phyloP scores from a whole-genome alignment of 2,113 vertebrate species.

The Mesoclemmys tuberculata region DNA sequence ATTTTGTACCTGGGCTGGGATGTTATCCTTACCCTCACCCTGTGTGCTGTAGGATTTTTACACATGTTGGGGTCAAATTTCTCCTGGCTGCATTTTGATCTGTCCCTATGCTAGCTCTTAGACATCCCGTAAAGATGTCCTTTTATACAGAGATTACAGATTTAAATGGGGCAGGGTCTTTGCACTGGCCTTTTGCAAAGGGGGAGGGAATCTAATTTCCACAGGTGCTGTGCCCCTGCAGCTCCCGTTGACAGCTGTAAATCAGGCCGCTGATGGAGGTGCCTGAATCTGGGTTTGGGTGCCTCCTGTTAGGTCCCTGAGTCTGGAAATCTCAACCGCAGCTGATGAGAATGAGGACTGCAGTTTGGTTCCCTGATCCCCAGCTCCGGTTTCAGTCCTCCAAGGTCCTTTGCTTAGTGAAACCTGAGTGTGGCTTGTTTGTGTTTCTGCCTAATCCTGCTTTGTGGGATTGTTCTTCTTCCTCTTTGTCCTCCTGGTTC shows the following conservation, averaged over 20 bases:
- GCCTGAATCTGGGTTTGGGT: too few species aligned
- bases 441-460: background rate
- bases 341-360: background rate
- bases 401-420: background rate
- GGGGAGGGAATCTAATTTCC: background rate
- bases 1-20: background rate
- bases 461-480: background rate
- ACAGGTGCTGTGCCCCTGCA: background rate
- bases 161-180: background rate
- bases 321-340: background rate
- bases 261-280: background rate
- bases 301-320: too few species aligned
- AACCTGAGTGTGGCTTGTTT: background rate
- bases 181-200: background rate
- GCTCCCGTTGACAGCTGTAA: background rate
- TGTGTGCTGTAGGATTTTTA: background rate
- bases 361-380: background rate
- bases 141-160: background rate
- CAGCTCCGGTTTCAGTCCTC: background rate
- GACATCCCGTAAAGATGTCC: background rate
- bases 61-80: background rate
- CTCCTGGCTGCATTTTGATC: background rate
- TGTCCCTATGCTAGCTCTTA: background rate
- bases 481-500: background rate
- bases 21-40: background rate